phyloP scores from a whole-genome alignment of 1,140 invertebrate species.

The Ditylenchus dipsaci region DNA sequence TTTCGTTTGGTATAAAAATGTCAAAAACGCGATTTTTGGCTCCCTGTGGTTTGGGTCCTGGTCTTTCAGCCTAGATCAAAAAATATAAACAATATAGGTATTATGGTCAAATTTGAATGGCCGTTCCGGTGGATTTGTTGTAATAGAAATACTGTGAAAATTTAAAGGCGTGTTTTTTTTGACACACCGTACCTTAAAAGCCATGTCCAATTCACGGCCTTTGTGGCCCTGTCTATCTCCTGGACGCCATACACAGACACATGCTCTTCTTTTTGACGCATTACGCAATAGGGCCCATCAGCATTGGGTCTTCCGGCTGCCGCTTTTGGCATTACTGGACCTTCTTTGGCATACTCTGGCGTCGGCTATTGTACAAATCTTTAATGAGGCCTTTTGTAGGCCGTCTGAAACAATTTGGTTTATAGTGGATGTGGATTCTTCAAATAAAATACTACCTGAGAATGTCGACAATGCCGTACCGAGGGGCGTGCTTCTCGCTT shows the following conservation, averaged over 20 bases:
- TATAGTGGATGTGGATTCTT: too few species aligned
- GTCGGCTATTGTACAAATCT: conserved; percentile 49
- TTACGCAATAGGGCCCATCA: conserved; percentile 43
- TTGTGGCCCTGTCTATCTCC: conserved; percentile 56
- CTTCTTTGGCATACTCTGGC: conserved; percentile 19
- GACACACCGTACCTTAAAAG: conserved; percentile 45
- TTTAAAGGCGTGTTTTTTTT: too few species aligned
- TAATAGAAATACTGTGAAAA: too few species aligned
- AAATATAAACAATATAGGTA: too few species aligned
- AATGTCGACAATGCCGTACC: conserved; percentile 43
- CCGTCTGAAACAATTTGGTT: conserved; percentile 3
- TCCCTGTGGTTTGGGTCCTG: too few species aligned
- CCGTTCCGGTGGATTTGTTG: too few species aligned
- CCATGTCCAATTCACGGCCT: conserved; percentile 39
- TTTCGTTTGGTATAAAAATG: too few species aligned
- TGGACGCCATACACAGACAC: conserved; percentile 37
- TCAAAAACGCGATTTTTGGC: too few species aligned
- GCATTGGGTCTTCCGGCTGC: conserved; percentile 33
- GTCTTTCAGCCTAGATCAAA: neutral
- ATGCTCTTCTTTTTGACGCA: conserved; percentile 42
- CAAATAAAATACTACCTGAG: conserved; percentile 22
- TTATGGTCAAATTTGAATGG: too few species aligned
- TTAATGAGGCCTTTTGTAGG: conserved; percentile 43
- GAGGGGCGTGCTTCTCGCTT: conserved; percentile 42
- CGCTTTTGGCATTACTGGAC: conserved; percentile 31